A percentile compares a stretch with the other conserved stretches of the same genome.
Conservation (phyloP, 2,113 vertebrate species). For the Trochalopteron elliotii region DNA sequence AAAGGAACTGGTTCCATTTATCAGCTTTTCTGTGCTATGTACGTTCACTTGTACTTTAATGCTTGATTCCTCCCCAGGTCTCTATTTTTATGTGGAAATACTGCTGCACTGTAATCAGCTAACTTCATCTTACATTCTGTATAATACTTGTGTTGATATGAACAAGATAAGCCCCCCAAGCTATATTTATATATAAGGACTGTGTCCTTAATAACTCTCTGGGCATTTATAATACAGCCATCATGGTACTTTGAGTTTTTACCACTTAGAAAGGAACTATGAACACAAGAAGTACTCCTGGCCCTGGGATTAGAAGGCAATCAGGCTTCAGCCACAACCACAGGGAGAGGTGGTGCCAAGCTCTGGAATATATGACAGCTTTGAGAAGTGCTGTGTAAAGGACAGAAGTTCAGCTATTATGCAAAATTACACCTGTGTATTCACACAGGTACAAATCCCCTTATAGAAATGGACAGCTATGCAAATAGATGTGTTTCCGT, state of each 20-base stretch:
- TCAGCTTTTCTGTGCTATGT: neutral
- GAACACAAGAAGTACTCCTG: neutral
- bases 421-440: neutral
- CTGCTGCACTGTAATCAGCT: neutral
- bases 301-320: neutral
- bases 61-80: neutral
- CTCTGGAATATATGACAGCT: neutral
- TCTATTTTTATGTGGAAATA: neutral
- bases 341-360: neutral
- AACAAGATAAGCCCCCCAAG: neutral
- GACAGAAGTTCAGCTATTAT: neutral
- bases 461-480: neutral
- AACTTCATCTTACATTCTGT: neutral
- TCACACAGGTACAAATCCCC: neutral
- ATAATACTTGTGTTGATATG: neutral
- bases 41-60: neutral
- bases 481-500: neutral
- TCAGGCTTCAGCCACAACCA: neutral
- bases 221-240: neutral
- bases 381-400: neutral
- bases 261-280: neutral
- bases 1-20: neutral
- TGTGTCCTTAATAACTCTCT: neutral
- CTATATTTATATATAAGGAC: neutral
- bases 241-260: neutral